Percentiles rank a stretch among this genome's conserved stretches.
Evolutionary conservation across 2,797 vertebrate species (phyloP).

Genomic region (Acipenser transmontanus): DNA sequence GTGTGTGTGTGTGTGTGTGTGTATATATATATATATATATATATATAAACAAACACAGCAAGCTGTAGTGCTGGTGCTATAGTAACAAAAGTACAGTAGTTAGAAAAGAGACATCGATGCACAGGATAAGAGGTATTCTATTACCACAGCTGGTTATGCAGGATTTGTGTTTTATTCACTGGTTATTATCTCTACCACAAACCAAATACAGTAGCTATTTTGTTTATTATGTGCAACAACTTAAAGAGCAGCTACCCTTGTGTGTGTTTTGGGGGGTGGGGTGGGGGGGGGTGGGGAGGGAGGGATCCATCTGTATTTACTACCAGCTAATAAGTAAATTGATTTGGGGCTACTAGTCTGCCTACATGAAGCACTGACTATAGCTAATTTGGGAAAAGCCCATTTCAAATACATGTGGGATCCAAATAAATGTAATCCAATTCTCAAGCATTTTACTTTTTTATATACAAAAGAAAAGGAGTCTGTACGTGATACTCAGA

Average conservation of each 20-base stretch:
- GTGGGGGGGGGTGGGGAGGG: too few relatives aligned
- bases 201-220: slow-evolving; percentile 39
- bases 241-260: slow-evolving; percentile 5
- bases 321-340: too few relatives aligned
- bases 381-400: too few relatives aligned
- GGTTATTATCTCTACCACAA: slow-evolving; percentile 39
- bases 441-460: too few relatives aligned
- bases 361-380: too few relatives aligned
- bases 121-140: slow-evolving; percentile 44
- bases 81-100: slow-evolving; percentile 4
- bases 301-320: too few relatives aligned
- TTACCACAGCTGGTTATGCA: slow-evolving; percentile 39
- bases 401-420: too few relatives aligned
- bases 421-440: too few relatives aligned
- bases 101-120: slow-evolving; percentile 23
- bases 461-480: too few relatives aligned
- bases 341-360: too few relatives aligned
- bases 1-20: slow-evolving; percentile 5
- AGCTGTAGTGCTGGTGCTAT: slow-evolving; percentile 25
- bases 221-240: too few relatives aligned
- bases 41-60: slow-evolving; percentile 32
- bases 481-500: too few relatives aligned
- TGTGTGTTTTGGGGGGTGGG: neutral
- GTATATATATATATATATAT: slow-evolving; percentile 29
- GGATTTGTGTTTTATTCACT: slow-evolving; percentile 15